Conservation (phyloP, 2,797 vertebrate genomes). For the Ctenochaetus hawaiiensis region DNA sequence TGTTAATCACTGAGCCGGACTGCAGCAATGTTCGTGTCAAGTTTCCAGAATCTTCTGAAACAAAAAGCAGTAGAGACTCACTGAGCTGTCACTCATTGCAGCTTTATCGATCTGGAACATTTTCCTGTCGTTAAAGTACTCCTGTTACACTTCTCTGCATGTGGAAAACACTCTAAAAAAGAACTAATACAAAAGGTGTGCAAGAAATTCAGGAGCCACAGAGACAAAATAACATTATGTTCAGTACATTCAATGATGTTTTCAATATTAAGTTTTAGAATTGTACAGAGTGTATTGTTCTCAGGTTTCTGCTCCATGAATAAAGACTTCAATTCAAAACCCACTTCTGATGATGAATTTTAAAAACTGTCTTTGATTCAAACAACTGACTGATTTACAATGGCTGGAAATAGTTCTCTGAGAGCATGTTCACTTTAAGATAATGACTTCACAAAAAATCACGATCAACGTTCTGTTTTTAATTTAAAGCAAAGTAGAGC, state of each 20-base stretch:
- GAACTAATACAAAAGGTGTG: neutral
- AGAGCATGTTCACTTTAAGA: too few species aligned
- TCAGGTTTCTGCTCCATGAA: constrained; percentile 20
- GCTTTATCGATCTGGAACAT: constrained; percentile 10
- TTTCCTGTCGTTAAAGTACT: constrained; percentile 7
- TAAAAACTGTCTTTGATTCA: neutral
- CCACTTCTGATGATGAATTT: constrained; percentile 4
- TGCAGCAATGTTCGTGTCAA: neutral
- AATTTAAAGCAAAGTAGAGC: too few species aligned
- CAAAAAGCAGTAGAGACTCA: neutral
- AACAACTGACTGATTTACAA: neutral
- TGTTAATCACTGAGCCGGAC: constrained; percentile 2
- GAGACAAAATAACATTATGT: constrained; percentile 17
- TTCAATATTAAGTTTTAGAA: constrained; percentile 16
- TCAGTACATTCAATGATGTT: constrained; percentile 1
- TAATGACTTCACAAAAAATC: too few species aligned
- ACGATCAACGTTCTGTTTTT: too few species aligned
- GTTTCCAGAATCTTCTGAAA: constrained; percentile 37
- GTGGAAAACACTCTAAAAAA: constrained; percentile 12
- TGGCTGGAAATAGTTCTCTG: neutral
- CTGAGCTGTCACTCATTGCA: constrained; percentile 18
- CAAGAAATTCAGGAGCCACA: neutral
- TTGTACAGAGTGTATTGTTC: constrained; percentile 18
- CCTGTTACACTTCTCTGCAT: constrained; percentile 16
- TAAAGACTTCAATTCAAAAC: neutral